Percentiles rank a stretch among this genome's conserved stretches.
Evolutionary conservation across 1,140 invertebrate genomes (phyloP).

Genomic region (Dreissena rostriformis): DNA sequence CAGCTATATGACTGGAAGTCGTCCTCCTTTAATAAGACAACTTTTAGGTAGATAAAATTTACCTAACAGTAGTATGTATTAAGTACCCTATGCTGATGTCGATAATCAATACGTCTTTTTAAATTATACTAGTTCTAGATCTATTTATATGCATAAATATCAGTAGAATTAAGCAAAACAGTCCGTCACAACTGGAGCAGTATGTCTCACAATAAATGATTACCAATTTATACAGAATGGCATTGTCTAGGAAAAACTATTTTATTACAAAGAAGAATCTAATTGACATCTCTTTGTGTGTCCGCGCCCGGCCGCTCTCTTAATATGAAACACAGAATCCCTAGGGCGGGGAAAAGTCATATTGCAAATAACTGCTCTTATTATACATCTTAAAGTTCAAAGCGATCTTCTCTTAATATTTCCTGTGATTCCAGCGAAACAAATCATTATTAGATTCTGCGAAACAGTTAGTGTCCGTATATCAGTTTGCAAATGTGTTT

Average conservation of each 20-base stretch:
- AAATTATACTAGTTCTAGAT: too few relatives aligned
- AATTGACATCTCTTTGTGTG: conserved; percentile 18
- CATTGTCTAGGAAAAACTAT: conserved; percentile 28
- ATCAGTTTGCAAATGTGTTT: conserved; percentile 4
- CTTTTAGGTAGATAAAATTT: too few relatives aligned
- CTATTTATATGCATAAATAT: too few relatives aligned
- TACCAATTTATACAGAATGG: not conserved
- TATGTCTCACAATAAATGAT: too few relatives aligned
- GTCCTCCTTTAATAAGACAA: too few relatives aligned
- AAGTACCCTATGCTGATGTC: too few relatives aligned
- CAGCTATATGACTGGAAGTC: too few relatives aligned
- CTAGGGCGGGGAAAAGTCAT: not conserved
- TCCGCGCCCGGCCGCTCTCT: not conserved
- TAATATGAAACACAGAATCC: not conserved
- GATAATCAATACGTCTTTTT: too few relatives aligned
- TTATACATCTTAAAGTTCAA: conserved; percentile 39
- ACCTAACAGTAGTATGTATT: too few relatives aligned
- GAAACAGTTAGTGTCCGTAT: conserved; percentile 14
- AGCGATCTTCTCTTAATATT: conserved; percentile 14
- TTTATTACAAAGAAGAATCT: conserved; percentile 22
- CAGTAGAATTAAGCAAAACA: too few relatives aligned
- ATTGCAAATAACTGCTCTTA: conserved; percentile 40
- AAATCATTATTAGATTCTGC: conserved; percentile 33
- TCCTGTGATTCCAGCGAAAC: conserved; percentile 1
- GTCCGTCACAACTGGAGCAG: too few relatives aligned